These are phyloP conservation scores for Eupithecia centaureata DNA, from an alignment of 2,888 invertebrate genomes.

Conservation along the genomic window DNA sequence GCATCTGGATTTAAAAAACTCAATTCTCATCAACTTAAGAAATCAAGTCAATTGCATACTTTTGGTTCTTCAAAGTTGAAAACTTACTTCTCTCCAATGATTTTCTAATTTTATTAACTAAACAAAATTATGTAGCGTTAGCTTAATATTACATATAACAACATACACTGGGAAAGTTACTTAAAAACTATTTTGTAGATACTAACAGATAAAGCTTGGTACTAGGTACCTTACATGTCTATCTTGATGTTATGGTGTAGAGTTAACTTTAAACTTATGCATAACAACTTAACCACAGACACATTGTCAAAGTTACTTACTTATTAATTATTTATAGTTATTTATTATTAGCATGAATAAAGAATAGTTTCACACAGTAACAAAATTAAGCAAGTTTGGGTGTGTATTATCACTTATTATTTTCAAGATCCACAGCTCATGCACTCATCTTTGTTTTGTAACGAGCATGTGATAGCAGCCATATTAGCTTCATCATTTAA, in stretches of 20 bases:
- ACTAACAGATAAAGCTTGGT: too few species aligned
- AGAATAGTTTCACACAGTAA: not conserved
- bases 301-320: too few species aligned
- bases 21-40: too few species aligned
- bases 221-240: not conserved
- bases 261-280: too few species aligned
- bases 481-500: slow-evolving; percentile 81
- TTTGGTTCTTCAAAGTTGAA: too few species aligned
- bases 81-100: too few species aligned
- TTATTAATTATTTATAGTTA: too few species aligned
- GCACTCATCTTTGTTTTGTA: slow-evolving; percentile 94
- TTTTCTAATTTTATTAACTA: not conserved
- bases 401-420: not conserved
- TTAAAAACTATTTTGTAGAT: not conserved
- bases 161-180: not conserved
- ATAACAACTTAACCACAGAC: too few species aligned
- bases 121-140: not conserved
- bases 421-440: slow-evolving; percentile 92
- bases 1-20: too few species aligned
- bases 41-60: too few species aligned
- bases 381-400: not conserved
- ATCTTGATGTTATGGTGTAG: too few species aligned
- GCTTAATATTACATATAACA: not conserved
- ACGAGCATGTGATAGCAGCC: slow-evolving; percentile 92
- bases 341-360: too few species aligned